Evolutionary conservation across 2,888 invertebrate species (phyloP).

Genomic region (Eilema sororculum): DNA sequence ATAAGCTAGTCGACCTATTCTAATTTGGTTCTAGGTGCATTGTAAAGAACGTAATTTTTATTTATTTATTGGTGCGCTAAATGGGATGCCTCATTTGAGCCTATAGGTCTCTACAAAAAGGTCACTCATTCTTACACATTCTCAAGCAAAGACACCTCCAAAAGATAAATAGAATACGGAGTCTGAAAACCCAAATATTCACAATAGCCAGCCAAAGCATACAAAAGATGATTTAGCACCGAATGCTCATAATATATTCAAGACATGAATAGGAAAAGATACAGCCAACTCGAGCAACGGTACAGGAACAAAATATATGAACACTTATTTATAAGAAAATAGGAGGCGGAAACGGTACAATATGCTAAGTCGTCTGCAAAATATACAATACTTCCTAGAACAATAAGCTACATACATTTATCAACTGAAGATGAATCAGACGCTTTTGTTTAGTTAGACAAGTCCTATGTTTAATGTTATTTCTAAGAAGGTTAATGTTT

Average conservation of each 20-base stretch:
- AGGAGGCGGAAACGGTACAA: constrained; percentile 51
- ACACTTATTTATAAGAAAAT: constrained; percentile 35
- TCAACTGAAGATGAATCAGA: constrained; percentile 30
- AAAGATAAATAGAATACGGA: background rate
- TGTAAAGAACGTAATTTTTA: no score
- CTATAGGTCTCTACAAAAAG: background rate
- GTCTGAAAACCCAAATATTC: constrained; percentile 13
- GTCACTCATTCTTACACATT: background rate
- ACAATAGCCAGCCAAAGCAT: constrained; percentile 5
- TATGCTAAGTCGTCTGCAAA: constrained; percentile 51
- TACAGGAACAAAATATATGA: constrained; percentile 51
- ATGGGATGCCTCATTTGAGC: background rate
- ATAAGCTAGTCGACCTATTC: no score
- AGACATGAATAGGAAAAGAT: constrained; percentile 40
- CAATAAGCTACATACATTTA: constrained; percentile 25
- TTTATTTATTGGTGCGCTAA: background rate
- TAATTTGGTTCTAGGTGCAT: no score
- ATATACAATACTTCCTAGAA: constrained; percentile 34
- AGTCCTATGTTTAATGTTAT: background rate
- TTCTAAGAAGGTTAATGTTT: constrained; percentile 13
- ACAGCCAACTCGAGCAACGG: constrained; percentile 46
- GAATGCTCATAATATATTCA: constrained; percentile 42
- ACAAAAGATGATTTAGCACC: constrained; percentile 17
- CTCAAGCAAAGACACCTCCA: background rate
- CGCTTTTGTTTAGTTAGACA: constrained; percentile 16